Conservation (phyloP, 2,113 vertebrate species). For the Nestor notabilis region DNA sequence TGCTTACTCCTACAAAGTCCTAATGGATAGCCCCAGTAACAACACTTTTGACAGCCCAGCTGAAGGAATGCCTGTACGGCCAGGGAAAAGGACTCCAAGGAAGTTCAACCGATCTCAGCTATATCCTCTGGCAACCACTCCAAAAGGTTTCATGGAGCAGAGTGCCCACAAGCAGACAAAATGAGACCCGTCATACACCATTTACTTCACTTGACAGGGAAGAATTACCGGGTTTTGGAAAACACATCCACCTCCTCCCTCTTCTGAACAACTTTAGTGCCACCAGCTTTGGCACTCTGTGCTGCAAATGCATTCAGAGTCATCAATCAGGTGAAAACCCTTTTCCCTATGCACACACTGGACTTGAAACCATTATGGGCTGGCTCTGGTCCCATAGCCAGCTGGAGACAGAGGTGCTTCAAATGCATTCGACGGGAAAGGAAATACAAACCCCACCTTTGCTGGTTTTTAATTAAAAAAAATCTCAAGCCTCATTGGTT, state of each 20-base stretch:
- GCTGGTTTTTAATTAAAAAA: slow-evolving; percentile 55
- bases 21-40: background rate
- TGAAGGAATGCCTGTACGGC: background rate
- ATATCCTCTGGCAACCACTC: slow-evolving; percentile 43
- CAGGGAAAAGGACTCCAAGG: background rate
- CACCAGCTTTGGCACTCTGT: background rate
- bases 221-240: slow-evolving; percentile 24
- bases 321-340: slow-evolving; percentile 30
- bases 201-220: slow-evolving; percentile 22
- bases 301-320: background rate
- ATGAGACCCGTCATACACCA: background rate
- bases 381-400: slow-evolving; percentile 59
- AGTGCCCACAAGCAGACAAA: background rate
- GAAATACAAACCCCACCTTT: slow-evolving; percentile 38
- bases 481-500: slow-evolving; percentile 48
- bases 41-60: background rate
- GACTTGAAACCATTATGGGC: slow-evolving; percentile 42
- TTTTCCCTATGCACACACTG: slow-evolving; percentile 25
- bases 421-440: slow-evolving; percentile 23
- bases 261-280: background rate
- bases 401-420: slow-evolving; percentile 63
- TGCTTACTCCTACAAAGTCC: background rate
- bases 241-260: background rate
- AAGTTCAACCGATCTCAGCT: slow-evolving; percentile 18
- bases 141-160: slow-evolving; percentile 6